A percentile compares a stretch with the other conserved stretches of the same genome.
phyloP scores from a whole-genome alignment of 2,888 invertebrate genomes.

The Synergus japonicus region DNA sequence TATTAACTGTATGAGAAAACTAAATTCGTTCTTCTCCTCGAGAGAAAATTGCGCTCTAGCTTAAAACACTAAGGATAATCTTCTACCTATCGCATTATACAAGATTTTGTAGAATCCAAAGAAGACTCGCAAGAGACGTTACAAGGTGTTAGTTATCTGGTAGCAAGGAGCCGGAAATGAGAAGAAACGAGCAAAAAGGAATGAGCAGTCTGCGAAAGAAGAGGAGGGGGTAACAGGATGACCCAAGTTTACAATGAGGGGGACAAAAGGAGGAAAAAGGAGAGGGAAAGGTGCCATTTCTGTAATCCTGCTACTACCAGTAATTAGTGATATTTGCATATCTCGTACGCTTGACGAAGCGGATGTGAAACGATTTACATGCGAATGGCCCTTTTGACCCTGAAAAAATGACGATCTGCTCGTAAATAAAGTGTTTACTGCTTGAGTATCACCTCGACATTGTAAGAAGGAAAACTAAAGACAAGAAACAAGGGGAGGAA shows the following conservation, averaged over 20 bases:
- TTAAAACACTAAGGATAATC: constrained; percentile 30
- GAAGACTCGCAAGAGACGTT: constrained; percentile 5
- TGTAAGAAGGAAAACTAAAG: constrained; percentile 44
- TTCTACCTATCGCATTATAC: no score
- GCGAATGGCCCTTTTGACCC: constrained; percentile 67
- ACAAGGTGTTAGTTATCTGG: constrained; percentile 64
- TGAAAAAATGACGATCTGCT: constrained; percentile 64
- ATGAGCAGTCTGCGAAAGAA: constrained; percentile 47
- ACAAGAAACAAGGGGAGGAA: constrained; percentile 32
- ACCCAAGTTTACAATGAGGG: constrained; percentile 45
- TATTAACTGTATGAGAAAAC: no score
- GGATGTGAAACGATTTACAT: constrained; percentile 70
- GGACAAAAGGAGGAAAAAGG: constrained; percentile 48
- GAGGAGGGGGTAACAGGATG: constrained; percentile 40
- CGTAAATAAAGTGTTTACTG: constrained; percentile 71
- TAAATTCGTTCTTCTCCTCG: background rate
- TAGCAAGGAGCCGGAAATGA: constrained; percentile 35
- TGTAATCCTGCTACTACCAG: constrained; percentile 70
- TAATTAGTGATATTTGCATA: constrained; percentile 76
- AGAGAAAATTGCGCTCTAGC: background rate
- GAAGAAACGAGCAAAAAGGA: constrained; percentile 42
- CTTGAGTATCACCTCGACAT: constrained; percentile 51
- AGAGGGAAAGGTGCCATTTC: constrained; percentile 59
- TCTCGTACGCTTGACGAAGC: constrained; percentile 60
- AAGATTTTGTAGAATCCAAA: no score